Evolutionary conservation across 2,888 invertebrate genomes (phyloP).

Genomic region (Omphaloscelis lunosa): DNA sequence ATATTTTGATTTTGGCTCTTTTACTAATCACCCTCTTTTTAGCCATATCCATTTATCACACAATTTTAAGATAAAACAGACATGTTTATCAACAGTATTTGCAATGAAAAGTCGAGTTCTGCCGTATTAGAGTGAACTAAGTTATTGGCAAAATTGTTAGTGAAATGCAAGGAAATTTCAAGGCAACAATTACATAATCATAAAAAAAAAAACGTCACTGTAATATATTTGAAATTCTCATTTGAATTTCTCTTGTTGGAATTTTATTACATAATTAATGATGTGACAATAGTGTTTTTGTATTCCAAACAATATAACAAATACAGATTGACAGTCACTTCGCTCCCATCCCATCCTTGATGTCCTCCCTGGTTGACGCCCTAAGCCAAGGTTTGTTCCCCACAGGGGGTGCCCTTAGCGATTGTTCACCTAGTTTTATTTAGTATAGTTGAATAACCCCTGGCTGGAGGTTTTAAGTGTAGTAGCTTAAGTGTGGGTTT

Average conservation of each 20-base stretch:
- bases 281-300: constrained; percentile 35
- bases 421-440: too few species aligned
- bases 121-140: neutral
- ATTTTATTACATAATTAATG: constrained; percentile 7
- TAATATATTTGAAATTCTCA: neutral
- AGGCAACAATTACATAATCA: neutral
- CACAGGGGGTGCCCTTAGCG: too few species aligned
- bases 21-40: neutral
- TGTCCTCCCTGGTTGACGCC: too few species aligned
- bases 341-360: too few species aligned
- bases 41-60: neutral
- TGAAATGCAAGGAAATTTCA: neutral
- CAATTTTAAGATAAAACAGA: neutral
- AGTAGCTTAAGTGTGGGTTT: too few species aligned
- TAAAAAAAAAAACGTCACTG: neutral
- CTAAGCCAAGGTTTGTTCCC: too few species aligned
- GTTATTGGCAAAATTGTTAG: neutral
- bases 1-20: neutral
- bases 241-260: neutral
- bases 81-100: neutral
- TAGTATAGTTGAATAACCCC: too few species aligned
- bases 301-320: constrained; percentile 10
- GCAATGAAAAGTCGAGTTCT: neutral
- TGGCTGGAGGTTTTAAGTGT: too few species aligned
- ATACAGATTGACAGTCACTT: constrained; percentile 6